Evolutionary conservation across 2,888 invertebrate species (phyloP), one percentile per base, ranked within the genome.

Genomic region (Meloe dianella): DNA sequence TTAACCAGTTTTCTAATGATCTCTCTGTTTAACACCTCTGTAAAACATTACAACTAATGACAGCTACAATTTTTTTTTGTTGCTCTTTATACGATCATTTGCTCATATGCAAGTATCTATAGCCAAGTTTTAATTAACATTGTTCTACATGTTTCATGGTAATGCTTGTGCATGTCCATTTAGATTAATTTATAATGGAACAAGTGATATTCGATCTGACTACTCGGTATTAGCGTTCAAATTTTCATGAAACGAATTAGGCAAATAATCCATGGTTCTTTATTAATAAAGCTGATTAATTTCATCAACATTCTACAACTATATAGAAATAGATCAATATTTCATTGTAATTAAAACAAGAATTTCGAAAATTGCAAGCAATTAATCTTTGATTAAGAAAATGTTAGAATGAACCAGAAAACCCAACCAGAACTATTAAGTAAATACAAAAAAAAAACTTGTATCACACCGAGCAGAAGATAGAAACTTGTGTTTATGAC

Each of bases 401-500:
- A 27, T 27, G 4, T 27, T 27, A 4, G 27, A 3, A 27, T 27
- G 27, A 27, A 27, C 27, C n/a, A n/a, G 7, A 32, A 32, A 32
- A 32, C 32, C 8, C 8, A 10, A 32, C 32, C 10, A 32, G 14
- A 14, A 35, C 14, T n/a, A n/a, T n/a, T n/a, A n/a, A 35, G 14
- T 14, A 35, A 2, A 17, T 12, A 41, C 41, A 41, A 41, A 17
- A 41, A 41, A 47, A 17, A 41, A n/a, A 41, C 0, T 41, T n/a
- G 41, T n/a, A 41, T n/a, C n/a, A 41, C 17, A 41, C 41, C 17
- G n/a, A 17, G n/a, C 6, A n/a, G 3, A 41, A 41, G 51, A 51
- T 24, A 20, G 20, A 51, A 51, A 51, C 51, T 47, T 22, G 81
- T 81, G 81, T 75, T 77, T 73, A 76, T 82, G 82, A 82, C 82